Evolutionary conservation across 2,113 vertebrate species (phyloP), one percentile per base, ranked within the genome.

Genomic region (Marmota flaviventris): DNA sequence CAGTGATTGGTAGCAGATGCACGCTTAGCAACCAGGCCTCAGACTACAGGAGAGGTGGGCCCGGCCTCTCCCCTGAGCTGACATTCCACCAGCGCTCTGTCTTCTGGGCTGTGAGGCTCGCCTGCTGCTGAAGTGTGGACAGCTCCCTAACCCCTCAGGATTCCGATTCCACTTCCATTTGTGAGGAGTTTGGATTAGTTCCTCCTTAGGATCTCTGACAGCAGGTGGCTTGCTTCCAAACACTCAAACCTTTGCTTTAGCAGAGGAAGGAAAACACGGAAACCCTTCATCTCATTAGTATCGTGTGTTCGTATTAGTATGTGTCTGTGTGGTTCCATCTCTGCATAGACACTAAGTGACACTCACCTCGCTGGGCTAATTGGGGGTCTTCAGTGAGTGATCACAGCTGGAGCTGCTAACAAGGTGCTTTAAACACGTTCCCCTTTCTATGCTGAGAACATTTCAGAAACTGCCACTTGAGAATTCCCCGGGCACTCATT

Each of bases 401-500:
- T 94, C 61, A 73, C 10, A 70, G 42, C 39, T 79, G 39, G 56
- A 79, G 87, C 42, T 85, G 65, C 65, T 91, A 97, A 97, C 8
- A 42, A 94, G 82, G 76, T 94, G 51, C 53, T 96, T 92, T 90
- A 53, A 92, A 96, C 93, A 88, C 72, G 85, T 14, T 2, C 24
- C 29, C n/a, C 45, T 88, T 94, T 91, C 39, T 76, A 25, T 61
- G 17, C n/a, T 63, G 69, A 97, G 89, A 83, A 83, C 92, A 77
- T 69, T 84, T 96, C 6, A n/a, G 77, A 88, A 93, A 84, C 76
- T 73, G n/a, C 93, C 86, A 93, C 27, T 79, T 93, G 73, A 96
- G 42, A 88, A 78, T 95, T 51, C 34, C 78, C 27, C 63, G 73
- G 39, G 39, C 42, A 69, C 67, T 97, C 97, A 96, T 96, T 97